These are phyloP conservation scores for Lithobates pipiens DNA, from an alignment of 2,797 vertebrate genomes.

Conservation along the genomic window DNA sequence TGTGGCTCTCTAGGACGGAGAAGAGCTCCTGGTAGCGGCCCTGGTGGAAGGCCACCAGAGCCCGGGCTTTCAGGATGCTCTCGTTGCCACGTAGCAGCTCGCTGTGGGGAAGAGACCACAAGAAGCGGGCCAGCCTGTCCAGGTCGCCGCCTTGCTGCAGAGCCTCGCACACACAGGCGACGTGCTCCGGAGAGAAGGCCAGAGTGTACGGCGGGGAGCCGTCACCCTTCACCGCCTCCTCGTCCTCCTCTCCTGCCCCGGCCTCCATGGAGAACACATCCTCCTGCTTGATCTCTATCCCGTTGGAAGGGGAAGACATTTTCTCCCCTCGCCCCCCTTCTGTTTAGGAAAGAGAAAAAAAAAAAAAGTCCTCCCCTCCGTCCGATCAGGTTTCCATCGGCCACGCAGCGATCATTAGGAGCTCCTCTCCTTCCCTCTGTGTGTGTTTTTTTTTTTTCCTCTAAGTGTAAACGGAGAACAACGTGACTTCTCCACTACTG, in stretches of 20 bases:
- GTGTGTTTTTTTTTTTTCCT: neutral
- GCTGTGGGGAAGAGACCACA: slow-evolving; percentile 96
- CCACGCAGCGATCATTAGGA: slow-evolving; percentile 94
- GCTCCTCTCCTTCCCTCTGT: slow-evolving; percentile 52
- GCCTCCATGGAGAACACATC: slow-evolving; percentile 89
- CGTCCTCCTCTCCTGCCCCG: slow-evolving; percentile 70
- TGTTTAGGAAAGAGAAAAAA: slow-evolving; percentile 46
- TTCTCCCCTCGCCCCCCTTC: slow-evolving; percentile 74
- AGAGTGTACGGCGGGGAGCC: slow-evolving; percentile 78
- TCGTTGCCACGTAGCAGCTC: slow-evolving; percentile 97
- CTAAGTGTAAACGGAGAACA: slow-evolving; percentile 50
- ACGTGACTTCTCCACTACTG: slow-evolving; percentile 48
- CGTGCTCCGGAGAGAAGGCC: slow-evolving; percentile 97
- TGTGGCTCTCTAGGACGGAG: slow-evolving; percentile 96
- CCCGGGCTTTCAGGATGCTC: slow-evolving; percentile 97
- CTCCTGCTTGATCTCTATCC: slow-evolving; percentile 94
- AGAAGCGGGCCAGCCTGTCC: slow-evolving; percentile 95
- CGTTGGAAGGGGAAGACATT: slow-evolving; percentile 89
- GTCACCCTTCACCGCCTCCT: slow-evolving; percentile 70
- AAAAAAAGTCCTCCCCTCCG: slow-evolving; percentile 75
- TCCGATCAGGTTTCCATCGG: slow-evolving; percentile 96
- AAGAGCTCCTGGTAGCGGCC: slow-evolving; percentile 96
- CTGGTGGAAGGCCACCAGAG: slow-evolving; percentile 96
- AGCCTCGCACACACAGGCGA: slow-evolving; percentile 98
- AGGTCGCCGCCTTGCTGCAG: slow-evolving; percentile 97